Evolutionary conservation across 2,888 invertebrate genomes (phyloP).

Genomic region (Coenonympha glycerion): DNA sequence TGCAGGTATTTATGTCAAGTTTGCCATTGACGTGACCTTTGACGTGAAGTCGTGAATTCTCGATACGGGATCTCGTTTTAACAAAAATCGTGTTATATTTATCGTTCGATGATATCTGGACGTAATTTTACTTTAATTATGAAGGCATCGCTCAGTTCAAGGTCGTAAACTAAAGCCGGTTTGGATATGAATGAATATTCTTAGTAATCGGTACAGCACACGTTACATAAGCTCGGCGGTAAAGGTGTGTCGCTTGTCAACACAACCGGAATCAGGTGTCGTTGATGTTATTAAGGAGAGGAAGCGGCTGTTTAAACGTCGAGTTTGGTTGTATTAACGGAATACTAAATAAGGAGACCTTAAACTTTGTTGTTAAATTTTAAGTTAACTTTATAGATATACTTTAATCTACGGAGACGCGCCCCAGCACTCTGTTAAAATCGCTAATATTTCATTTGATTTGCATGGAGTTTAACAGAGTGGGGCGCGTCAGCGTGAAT

Average conservation of each 20-base stretch:
- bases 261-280: conserved; percentile 36
- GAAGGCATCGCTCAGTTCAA: conserved; percentile 29
- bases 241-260: conserved; percentile 29
- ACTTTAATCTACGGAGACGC: no score
- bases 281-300: conserved; percentile 38
- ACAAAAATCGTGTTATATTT: conserved; percentile 4
- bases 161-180: conserved; percentile 37
- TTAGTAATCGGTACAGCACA: conserved; percentile 25
- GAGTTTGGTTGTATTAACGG: conserved; percentile 38
- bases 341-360: conserved; percentile 23
- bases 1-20: not conserved
- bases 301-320: conserved; percentile 40
- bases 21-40: conserved; percentile 2
- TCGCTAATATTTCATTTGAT: no score
- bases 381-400: not conserved
- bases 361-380: conserved; percentile 4
- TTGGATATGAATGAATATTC: conserved; percentile 30
- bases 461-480: no score
- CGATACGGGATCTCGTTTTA: not conserved
- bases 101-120: conserved; percentile 5
- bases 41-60: not conserved
- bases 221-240: conserved; percentile 30
- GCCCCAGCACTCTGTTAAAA: no score
- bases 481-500: no score
- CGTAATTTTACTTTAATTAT: conserved; percentile 13